phyloP scores from a whole-genome alignment of 1,140 invertebrate genomes.

The Psix sp. region DNA sequence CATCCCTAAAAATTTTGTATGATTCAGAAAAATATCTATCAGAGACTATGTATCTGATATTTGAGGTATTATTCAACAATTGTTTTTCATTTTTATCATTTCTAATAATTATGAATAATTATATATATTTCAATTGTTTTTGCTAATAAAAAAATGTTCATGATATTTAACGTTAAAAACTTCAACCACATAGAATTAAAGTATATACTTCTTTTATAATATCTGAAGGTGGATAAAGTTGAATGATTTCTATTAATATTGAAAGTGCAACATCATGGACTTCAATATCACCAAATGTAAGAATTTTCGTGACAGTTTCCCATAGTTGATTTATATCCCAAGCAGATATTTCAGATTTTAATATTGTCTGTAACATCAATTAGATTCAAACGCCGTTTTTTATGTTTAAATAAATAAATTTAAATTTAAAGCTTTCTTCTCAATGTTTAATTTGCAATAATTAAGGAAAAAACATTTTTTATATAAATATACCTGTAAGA shows the following conservation, averaged over 20 bases:
- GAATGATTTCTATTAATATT: conserved; percentile 61
- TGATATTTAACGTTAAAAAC: too few relatives aligned
- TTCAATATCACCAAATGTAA: conserved; percentile 58
- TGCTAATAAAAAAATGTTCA: conserved; percentile 3
- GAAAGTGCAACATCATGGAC: conserved; percentile 63
- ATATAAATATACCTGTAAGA: conserved; percentile 63
- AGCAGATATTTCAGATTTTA: conserved; percentile 61
- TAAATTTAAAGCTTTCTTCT: conserved; percentile 2
- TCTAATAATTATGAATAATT: background rate
- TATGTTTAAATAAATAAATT: conserved; percentile 13
- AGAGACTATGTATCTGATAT: too few relatives aligned
- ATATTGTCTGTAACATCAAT: conserved; percentile 63
- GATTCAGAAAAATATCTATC: too few relatives aligned
- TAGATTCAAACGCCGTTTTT: conserved; percentile 9
- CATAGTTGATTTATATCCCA: conserved; percentile 62
- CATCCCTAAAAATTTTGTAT: too few relatives aligned
- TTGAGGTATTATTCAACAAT: too few relatives aligned
- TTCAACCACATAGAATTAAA: background rate
- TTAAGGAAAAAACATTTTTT: background rate
- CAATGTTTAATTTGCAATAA: background rate
- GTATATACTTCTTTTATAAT: conserved; percentile 46
- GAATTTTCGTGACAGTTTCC: conserved; percentile 52
- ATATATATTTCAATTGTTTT: background rate
- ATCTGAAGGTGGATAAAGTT: conserved; percentile 39
- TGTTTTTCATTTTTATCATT: too few relatives aligned